Base-by-base conservation (phyloP, 2,797 vertebrate species). In the Momotus momota region DNA sequence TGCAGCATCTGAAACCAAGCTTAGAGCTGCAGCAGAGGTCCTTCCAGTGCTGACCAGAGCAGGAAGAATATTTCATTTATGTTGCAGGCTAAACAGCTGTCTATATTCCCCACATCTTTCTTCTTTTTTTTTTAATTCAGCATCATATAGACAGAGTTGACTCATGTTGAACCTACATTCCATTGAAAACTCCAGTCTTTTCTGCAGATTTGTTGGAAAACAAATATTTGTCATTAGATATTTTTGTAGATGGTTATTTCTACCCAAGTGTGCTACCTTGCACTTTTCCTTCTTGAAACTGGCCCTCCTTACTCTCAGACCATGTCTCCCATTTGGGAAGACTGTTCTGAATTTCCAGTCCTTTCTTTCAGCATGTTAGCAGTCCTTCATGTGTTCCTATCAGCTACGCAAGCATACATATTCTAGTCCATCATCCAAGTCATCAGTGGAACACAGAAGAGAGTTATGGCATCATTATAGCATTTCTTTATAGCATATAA, bases 41-140 rank as follows among this genome's bases (percentile, higher is more conserved):
- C 16, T 90, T 45, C 40, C 57, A 75, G 51, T 23, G 18, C 55
- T 43, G 45, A 71, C 60, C 79, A 80, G 74, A 83, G 55, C 67
- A 87, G 64, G 45, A 87, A 10, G 43, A 92, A 70, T 89, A 90
- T 88, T 93, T 87, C 12, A 77, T 87, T 84, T 89, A 60, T 8
- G 35, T 60, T 87, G 40, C 67, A 80, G 45, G 72, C 31, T 71
- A 83, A 96, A 80, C 10, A 93, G 17, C n/a, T 78, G n/a, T 46
- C 74, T 70, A 9, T 58, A 48, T 85, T 69, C 27, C 60, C 51
- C 29, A 66, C 12, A 91, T 19, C 52, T 61, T 51, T 69, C 6
- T 7, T 49, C 20, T 49, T 72, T 75, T 55, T 85, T 78, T 41
- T 74, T 78, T 51, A 85, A 74, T 45, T 31, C 35, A 35, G 35